Evolutionary conservation across 1,140 invertebrate species (phyloP), one percentile per base, ranked within the genome.

Genomic region (Calycopis cecrops): DNA sequence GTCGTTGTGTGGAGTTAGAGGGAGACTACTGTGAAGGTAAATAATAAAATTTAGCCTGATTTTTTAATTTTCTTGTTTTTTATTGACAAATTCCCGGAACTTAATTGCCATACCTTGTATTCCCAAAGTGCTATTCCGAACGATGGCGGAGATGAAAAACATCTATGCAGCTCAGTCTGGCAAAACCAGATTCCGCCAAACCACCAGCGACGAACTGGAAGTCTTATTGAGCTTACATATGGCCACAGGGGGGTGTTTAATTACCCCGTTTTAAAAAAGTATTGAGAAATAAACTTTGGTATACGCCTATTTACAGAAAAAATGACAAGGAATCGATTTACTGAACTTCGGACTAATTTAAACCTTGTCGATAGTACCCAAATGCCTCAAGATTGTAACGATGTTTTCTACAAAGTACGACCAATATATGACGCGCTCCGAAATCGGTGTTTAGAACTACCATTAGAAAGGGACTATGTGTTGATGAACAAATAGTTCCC

Each of bases 141-240:
- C 67, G 65, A 75, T 40, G 62, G 59, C 78, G 51, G 79, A 85
- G 59, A 86, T 84, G 63, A 76, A 72, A 50, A 62, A 65, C 58
- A 77, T 77, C 52, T 55, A 71, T 62, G 28, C 86, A 28, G 79
- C 70, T 52, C 85, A 86, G 72, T 87, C 76, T 71, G 52, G 80
- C 63, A 79, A 82, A 21, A 76, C 67, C n/a, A 63, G 65, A 42
- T 63, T 38, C 58, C 61, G 61, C 59, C 65, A 62, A 60, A 61
- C 60, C 44, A 57, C 62, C 57, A 14, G 51, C 28, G 33, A 68
- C 18, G 62, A 63, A 65, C 48, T 68, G 57, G 62, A 69, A 63
- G 63, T 61, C 21, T 65, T 65, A 47, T 69, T 65, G 63, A 60
- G 60, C 9, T 58, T 67, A 47, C 65, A 65, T 63, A 55, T 71